A percentile compares a stretch with the other conserved stretches of the same genome.
phyloP scores from a whole-genome alignment of 2,888 invertebrate genomes.

The Blera fallax region DNA sequence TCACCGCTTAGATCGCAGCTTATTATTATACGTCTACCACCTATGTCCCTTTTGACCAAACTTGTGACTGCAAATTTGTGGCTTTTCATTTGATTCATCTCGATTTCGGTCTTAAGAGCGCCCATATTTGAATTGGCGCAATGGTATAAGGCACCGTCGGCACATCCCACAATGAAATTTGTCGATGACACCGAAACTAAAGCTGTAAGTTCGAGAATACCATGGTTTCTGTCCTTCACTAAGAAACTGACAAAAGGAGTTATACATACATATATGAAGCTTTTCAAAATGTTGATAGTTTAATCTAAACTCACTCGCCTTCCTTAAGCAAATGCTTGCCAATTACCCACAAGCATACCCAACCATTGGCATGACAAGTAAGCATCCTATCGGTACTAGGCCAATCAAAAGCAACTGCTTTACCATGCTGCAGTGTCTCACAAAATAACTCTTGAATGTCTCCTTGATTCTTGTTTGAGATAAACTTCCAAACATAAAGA shows the following conservation, averaged over 20 bases:
- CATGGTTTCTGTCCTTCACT: not conserved
- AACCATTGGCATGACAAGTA: conserved; percentile 78
- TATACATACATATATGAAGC: too few relatives aligned
- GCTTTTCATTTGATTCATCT: conserved; percentile 75
- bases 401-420: conserved; percentile 80
- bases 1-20: conserved; percentile 81
- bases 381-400: conserved; percentile 76
- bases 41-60: conserved; percentile 75
- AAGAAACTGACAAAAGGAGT: conserved; percentile 26
- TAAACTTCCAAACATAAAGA: conserved; percentile 79
- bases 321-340: conserved; percentile 76
- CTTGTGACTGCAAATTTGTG: conserved; percentile 79
- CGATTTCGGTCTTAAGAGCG: conserved; percentile 74
- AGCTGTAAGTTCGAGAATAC: conserved; percentile 75
- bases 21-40: conserved; percentile 76
- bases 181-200: conserved; percentile 75
- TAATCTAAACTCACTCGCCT: conserved; percentile 75
- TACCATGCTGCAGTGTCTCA: conserved; percentile 76
- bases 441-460: conserved; percentile 77
- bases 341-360: conserved; percentile 78
- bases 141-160: conserved; percentile 78
- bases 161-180: conserved; percentile 79
- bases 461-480: conserved; percentile 49
- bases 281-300: not conserved
- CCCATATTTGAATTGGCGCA: conserved; percentile 75